These are phyloP conservation scores for Zoroaster sp. DNA, from an alignment of 53 echinoderm and acorn worm species.

Conservation along the genomic window DNA sequence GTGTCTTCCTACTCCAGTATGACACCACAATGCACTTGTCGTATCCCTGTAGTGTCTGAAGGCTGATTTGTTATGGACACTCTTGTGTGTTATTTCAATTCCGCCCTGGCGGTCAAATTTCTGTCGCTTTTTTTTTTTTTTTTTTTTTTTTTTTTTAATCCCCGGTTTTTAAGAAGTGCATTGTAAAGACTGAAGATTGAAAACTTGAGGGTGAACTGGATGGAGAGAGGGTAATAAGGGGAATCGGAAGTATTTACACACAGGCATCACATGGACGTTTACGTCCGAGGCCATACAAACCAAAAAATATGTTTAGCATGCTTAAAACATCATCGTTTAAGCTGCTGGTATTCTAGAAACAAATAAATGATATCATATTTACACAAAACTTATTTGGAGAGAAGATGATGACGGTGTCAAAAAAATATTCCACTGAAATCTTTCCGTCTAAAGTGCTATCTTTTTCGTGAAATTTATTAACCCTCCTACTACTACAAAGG, in stretches of 20 bases:
- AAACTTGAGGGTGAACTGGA: neutral
- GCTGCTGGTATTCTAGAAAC: too few relatives aligned
- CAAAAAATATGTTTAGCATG: too few relatives aligned
- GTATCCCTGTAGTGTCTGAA: neutral
- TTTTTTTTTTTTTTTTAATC: neutral
- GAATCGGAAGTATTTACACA: neutral
- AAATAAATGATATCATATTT: too few relatives aligned
- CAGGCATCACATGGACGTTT: neutral
- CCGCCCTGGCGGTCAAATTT: neutral
- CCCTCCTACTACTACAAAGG: too few relatives aligned
- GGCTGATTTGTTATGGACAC: neutral
- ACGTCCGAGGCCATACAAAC: neutral
- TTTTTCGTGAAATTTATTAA: too few relatives aligned
- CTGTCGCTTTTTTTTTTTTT: neutral
- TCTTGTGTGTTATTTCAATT: neutral
- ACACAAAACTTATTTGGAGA: too few relatives aligned
- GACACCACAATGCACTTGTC: constrained; percentile 40
- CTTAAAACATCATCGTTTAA: too few relatives aligned
- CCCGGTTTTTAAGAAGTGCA: neutral
- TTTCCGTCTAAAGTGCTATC: too few relatives aligned
- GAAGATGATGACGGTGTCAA: too few relatives aligned
- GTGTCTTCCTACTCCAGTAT: neutral
- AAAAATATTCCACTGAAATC: too few relatives aligned
- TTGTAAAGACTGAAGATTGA: neutral
- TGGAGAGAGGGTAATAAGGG: neutral